These are phyloP conservation scores for Acanthornis magna DNA, from an alignment of 2,797 vertebrate species.

Conservation along the genomic window DNA sequence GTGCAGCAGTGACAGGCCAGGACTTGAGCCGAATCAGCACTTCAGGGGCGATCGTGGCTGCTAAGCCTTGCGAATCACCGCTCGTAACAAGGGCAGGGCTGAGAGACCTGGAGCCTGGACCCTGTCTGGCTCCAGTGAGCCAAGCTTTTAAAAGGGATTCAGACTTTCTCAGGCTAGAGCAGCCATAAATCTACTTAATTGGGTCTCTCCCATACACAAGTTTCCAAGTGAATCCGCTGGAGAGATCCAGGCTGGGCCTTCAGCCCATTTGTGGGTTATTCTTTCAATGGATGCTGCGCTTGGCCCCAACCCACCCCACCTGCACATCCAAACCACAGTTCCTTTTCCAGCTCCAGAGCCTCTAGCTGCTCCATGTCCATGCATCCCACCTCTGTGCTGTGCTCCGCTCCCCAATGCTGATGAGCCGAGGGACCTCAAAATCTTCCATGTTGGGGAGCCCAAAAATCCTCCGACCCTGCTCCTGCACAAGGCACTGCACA, in stretches of 20 bases:
- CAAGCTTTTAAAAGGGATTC: constrained; percentile 56
- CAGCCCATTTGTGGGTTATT: constrained; percentile 17
- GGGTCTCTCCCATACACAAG: constrained; percentile 53
- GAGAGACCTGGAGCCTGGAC: constrained; percentile 57
- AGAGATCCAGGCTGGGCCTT: constrained; percentile 41
- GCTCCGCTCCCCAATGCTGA: neutral
- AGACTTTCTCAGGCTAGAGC: constrained; percentile 67
- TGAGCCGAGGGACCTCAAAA: neutral
- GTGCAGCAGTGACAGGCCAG: neutral
- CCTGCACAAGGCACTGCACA: neutral
- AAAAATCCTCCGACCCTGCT: neutral
- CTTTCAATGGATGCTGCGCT: constrained; percentile 20
- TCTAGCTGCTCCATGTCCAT: neutral
- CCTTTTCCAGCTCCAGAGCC: neutral
- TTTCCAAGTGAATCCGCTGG: constrained; percentile 48
- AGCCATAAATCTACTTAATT: constrained; percentile 69
- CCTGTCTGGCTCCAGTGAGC: constrained; percentile 13
- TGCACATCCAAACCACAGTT: neutral
- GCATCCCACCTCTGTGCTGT: neutral
- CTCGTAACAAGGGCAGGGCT: constrained; percentile 26
- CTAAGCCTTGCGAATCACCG: constrained; percentile 23
- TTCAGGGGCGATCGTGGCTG: neutral
- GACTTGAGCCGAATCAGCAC: constrained; percentile 35
- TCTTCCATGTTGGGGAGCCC: rapidly evolving
- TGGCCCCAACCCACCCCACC: constrained; percentile 42